phyloP scores from a whole-genome alignment of 2,797 vertebrate species.

The Molossus molossus region DNA sequence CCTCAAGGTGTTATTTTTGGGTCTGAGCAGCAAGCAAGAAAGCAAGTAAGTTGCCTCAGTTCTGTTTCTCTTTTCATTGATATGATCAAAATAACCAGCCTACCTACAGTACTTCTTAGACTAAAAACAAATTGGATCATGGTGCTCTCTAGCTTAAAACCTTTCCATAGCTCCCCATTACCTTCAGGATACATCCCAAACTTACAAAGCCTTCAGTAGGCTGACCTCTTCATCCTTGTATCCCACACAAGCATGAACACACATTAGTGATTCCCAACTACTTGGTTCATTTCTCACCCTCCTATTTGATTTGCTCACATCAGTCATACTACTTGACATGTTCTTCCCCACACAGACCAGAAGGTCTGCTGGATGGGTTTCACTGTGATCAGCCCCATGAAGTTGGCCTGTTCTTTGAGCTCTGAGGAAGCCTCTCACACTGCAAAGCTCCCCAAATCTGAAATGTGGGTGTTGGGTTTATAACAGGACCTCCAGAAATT shows the following conservation, averaged over 20 bases:
- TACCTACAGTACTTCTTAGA: neutral
- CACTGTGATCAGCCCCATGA: neutral
- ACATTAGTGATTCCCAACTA: neutral
- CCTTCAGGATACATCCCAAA: neutral
- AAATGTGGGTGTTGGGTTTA: neutral
- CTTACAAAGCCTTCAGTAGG: neutral
- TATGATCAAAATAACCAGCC: constrained; percentile 4
- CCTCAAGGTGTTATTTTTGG: neutral
- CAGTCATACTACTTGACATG: neutral
- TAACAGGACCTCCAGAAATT: neutral
- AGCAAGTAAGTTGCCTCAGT: neutral
- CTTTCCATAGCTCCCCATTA: neutral
- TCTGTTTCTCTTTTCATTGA: constrained; percentile 22
- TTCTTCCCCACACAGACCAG: neutral
- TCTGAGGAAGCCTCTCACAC: neutral
- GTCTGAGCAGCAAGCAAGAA: neutral
- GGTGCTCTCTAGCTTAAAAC: neutral
- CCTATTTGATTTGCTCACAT: neutral
- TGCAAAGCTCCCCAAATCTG: neutral
- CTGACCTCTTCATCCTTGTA: neutral
- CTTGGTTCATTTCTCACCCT: neutral
- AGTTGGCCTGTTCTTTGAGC: neutral
- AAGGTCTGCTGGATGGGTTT: neutral
- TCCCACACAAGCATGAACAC: fast-evolving
- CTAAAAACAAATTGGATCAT: neutral